Conservation (phyloP, 1,140 invertebrate species). For the Nebria ingens region DNA sequence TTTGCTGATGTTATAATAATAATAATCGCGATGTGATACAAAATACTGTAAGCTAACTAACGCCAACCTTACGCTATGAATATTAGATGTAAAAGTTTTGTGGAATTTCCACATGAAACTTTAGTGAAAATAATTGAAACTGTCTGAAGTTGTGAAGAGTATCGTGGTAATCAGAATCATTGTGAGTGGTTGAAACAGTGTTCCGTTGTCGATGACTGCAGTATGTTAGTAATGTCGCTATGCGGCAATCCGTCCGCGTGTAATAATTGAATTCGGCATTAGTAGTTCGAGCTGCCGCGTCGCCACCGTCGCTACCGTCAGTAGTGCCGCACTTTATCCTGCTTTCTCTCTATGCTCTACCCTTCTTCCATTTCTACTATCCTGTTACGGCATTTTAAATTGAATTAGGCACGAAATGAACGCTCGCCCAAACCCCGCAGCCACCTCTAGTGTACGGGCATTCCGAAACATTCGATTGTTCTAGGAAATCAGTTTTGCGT, state of each 20-base stretch:
- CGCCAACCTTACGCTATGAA: too few relatives aligned
- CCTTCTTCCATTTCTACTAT: neutral
- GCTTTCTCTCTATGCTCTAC: too few relatives aligned
- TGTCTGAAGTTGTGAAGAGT: too few relatives aligned
- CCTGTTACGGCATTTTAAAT: neutral
- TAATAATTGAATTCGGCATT: neutral
- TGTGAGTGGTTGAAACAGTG: neutral
- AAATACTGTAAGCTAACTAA: too few relatives aligned
- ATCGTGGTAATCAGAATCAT: neutral
- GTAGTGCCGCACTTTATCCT: neutral
- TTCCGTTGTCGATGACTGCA: too few relatives aligned
- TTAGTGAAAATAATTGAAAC: too few relatives aligned
- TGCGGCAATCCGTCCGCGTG: neutral
- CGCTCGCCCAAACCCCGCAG: too few relatives aligned
- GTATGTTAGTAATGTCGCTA: neutral
- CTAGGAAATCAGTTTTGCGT: neutral
- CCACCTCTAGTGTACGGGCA: too few relatives aligned
- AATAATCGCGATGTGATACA: too few relatives aligned
- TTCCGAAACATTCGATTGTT: neutral
- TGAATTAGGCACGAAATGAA: neutral
- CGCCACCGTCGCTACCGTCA: neutral
- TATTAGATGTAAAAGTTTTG: too few relatives aligned
- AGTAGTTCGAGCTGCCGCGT: neutral
- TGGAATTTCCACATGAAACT: too few relatives aligned
- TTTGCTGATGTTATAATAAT: too few relatives aligned